phyloP scores from a whole-genome alignment of 2,113 vertebrate species.

The Vireo altiloquus region DNA sequence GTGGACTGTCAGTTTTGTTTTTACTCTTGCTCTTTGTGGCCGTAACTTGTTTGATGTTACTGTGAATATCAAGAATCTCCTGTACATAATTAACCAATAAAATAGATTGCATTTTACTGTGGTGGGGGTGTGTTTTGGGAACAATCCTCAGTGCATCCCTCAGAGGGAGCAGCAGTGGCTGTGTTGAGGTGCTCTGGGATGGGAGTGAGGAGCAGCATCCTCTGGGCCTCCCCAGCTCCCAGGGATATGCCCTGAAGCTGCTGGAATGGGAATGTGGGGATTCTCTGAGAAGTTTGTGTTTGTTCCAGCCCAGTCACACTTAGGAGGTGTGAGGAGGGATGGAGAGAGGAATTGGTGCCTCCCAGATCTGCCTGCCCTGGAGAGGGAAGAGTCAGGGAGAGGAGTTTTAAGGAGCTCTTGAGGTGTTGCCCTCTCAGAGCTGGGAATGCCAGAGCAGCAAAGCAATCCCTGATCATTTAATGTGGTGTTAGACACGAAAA shows the following conservation, averaged over 20 bases:
- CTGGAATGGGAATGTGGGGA: neutral
- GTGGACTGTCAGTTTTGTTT: conserved; percentile 30
- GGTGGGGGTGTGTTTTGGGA: neutral
- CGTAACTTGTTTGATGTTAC: neutral
- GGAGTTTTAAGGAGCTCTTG: neutral
- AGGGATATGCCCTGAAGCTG: neutral
- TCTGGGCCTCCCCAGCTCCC: neutral
- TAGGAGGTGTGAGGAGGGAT: neutral
- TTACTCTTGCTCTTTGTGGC: conserved; percentile 4
- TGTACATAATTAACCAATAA: conserved; percentile 66
- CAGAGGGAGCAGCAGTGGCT: neutral
- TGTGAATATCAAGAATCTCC: conserved; percentile 32
- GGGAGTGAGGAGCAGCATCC: neutral
- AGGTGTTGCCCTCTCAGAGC: neutral
- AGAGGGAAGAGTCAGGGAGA: fast-evolving
- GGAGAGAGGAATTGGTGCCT: neutral
- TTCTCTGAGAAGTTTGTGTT: fast-evolving
- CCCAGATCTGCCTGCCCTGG: neutral
- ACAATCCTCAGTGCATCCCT: neutral
- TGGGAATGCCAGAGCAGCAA: neutral
- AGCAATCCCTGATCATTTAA: neutral
- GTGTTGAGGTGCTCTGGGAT: neutral
- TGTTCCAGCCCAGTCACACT: neutral
- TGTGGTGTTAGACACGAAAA: neutral
- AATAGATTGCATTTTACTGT: conserved; percentile 40